Conservation (phyloP, 2,797 vertebrate species). For the Tauraco hartlaubi region DNA sequence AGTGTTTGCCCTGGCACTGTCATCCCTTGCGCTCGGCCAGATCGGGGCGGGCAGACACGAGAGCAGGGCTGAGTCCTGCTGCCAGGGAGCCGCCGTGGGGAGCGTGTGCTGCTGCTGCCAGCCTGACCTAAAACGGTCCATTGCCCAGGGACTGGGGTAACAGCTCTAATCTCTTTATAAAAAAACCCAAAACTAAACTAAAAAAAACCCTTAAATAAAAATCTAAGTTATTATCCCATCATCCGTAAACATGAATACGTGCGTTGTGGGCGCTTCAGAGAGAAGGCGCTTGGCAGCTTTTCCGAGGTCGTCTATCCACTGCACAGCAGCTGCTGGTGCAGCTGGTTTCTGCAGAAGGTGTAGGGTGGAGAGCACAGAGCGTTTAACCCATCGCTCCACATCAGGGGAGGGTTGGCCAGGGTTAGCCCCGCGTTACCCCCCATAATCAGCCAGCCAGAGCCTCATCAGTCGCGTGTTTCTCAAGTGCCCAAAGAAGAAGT, state of each 20-base stretch:
- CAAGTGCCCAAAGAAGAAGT: background rate
- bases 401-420: too few relatives aligned
- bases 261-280: background rate
- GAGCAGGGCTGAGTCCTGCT: background rate
- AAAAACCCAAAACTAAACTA: background rate
- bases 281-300: constrained; percentile 11
- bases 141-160: background rate
- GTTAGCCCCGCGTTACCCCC: background rate
- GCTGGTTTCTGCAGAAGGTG: background rate
- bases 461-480: background rate
- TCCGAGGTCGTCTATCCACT: background rate
- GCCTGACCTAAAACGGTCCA: background rate
- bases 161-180: background rate
- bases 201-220: background rate
- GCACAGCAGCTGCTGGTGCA: background rate
- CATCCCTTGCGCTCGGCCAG: background rate
- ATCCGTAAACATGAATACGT: background rate
- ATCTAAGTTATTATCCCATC: background rate
- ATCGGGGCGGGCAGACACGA: rapidly evolving
- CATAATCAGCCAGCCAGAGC: background rate
- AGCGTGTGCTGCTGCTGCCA: background rate
- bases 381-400: background rate
- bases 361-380: background rate
- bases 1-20: rapidly evolving
- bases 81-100: rapidly evolving